Conservation (phyloP, 2,888 invertebrate species). For the Eumerus sabulonum region DNA sequence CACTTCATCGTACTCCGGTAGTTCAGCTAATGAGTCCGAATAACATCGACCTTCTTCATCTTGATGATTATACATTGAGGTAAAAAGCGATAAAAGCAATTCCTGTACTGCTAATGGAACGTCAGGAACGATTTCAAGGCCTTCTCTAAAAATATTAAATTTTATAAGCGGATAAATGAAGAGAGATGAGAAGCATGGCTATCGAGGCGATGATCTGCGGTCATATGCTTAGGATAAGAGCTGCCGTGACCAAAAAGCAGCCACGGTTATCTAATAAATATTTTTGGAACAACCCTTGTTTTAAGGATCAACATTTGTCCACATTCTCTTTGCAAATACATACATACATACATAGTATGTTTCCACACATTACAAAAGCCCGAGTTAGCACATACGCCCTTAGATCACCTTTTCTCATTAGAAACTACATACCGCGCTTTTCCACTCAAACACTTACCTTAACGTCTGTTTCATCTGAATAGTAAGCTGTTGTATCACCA, state of each 20-base stretch:
- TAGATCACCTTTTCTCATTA: too few relatives aligned
- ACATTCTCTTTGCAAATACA: too few relatives aligned
- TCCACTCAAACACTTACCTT: conserved; percentile 80
- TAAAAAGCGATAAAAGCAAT: conserved; percentile 93
- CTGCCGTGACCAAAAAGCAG: too few relatives aligned
- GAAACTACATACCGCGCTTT: too few relatives aligned
- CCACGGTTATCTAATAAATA: background rate
- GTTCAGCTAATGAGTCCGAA: conserved; percentile 96
- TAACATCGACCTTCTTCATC: conserved; percentile 98
- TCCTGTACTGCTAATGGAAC: conserved; percentile 94
- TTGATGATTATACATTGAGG: conserved; percentile 96
- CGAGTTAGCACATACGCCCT: too few relatives aligned
- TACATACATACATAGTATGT: too few relatives aligned
- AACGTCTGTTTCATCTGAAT: conserved; percentile 94
- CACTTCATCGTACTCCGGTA: conserved; percentile 91
- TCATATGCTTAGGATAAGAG: too few relatives aligned
- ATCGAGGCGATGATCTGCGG: too few relatives aligned
- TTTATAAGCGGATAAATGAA: background rate
- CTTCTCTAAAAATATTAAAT: conserved; percentile 80
- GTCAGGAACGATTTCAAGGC: conserved; percentile 92
- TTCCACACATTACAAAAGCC: too few relatives aligned
- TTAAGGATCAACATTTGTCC: too few relatives aligned
- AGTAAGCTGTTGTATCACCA: conserved; percentile 94
- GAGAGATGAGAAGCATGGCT: too few relatives aligned
- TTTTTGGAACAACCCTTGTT: background rate